Evolutionary conservation across 2,888 invertebrate genomes (phyloP).

Genomic region (Cosmorhoe ocellata): DNA sequence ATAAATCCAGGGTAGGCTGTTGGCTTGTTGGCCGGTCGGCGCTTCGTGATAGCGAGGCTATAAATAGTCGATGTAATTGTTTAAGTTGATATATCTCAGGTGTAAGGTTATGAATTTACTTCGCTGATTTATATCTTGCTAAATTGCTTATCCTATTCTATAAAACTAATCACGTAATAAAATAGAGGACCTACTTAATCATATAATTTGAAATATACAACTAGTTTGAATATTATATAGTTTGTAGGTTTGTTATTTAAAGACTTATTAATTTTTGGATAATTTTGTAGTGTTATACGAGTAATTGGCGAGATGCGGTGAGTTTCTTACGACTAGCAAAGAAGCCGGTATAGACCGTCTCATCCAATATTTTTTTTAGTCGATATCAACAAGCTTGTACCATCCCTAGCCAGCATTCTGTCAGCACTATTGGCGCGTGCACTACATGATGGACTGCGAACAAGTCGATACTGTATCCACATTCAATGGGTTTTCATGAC

Average conservation of each 20-base stretch:
- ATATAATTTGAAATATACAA: too few species aligned
- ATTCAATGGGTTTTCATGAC: slow-evolving; percentile 31
- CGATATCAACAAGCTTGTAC: slow-evolving; percentile 19
- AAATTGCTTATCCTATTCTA: background rate
- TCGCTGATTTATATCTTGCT: slow-evolving; percentile 3
- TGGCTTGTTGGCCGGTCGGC: slow-evolving; percentile 13
- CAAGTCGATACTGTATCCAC: slow-evolving; percentile 41
- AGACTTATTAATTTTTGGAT: too few species aligned
- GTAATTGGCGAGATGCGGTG: too few species aligned
- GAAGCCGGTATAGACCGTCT: too few species aligned
- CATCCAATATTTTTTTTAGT: too few species aligned
- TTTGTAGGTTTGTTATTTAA: too few species aligned
- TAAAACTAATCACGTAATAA: background rate
- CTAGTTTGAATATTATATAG: too few species aligned
- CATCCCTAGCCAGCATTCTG: slow-evolving; percentile 35
- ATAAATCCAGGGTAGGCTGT: slow-evolving; percentile 49
- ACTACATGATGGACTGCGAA: slow-evolving; percentile 58
- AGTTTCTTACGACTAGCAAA: too few species aligned
- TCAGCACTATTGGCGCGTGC: slow-evolving; percentile 50
- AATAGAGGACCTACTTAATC: background rate
- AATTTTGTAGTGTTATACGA: too few species aligned
- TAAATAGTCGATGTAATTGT: slow-evolving; percentile 31
- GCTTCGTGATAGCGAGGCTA: slow-evolving; percentile 31
- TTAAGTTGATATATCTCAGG: slow-evolving; percentile 30
- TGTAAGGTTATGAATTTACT: slow-evolving; percentile 40